Evolutionary conservation across 2,888 invertebrate genomes (phyloP).

Genomic region (Rhaphigaster nebulosa): DNA sequence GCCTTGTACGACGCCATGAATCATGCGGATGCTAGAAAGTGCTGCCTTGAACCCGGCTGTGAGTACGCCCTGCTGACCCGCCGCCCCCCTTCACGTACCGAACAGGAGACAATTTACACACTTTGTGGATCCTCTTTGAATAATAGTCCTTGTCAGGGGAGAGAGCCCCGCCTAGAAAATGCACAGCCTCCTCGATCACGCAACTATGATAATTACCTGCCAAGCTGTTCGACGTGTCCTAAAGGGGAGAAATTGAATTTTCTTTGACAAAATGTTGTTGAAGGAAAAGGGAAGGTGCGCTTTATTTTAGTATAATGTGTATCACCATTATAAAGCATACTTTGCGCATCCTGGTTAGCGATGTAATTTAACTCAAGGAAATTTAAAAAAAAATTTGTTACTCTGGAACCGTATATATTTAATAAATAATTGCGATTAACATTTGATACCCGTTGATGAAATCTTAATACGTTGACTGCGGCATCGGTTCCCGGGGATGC

Average conservation of each 20-base stretch:
- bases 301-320: background rate
- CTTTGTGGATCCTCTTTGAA: conserved; percentile 1
- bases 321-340: background rate
- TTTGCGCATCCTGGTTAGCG: too few relatives aligned
- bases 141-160: background rate
- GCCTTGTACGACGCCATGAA: background rate
- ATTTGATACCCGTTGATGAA: too few relatives aligned
- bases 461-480: too few relatives aligned
- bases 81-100: background rate
- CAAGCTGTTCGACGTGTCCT: background rate
- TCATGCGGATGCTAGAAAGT: background rate
- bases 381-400: too few relatives aligned
- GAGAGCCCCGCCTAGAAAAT: background rate
- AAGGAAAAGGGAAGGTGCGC: background rate
- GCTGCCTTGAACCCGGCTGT: conserved; percentile 2
- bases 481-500: too few relatives aligned
- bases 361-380: background rate
- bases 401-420: too few relatives aligned
- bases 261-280: background rate
- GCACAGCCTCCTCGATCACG: background rate
- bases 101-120: conserved; percentile 2
- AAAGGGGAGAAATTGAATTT: background rate
- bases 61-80: background rate
- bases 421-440: too few relatives aligned
- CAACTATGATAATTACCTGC: conserved; percentile 25